Base-by-base conservation (phyloP, 2,888 invertebrate genomes). In the Orthonychiurus folsomi region DNA sequence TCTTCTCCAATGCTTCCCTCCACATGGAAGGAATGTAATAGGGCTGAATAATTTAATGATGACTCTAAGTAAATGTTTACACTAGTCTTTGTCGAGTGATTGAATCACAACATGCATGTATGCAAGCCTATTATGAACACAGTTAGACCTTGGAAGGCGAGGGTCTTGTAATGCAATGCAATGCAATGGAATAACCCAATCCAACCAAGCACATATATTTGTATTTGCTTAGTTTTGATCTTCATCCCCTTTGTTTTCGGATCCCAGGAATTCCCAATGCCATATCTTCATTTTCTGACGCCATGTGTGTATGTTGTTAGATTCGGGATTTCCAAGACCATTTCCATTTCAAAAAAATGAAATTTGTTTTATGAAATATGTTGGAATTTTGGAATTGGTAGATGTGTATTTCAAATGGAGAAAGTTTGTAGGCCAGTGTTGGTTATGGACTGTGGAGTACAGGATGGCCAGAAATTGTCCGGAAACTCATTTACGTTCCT, bases 51-150 rank as follows among this genome's bases (percentile, higher is more conserved):
- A 37, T 37, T 37, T 37, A 37, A 37, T 37, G 37, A 37, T 37
- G 37, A 15, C 37, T 37, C 9, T 37, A 37, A 37, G 37, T 37
- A 37, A 37, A 37, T 37, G 37, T 37, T 37, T 37, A 37, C 37
- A 37, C 37, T 37, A 37, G 37, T 37, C 37, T 37, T 37, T 37
- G 37, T 37, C 37, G 37, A 37, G 37, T 37, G 37, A 37, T 37
- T 37, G 37, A 37, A 37, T 37, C 37, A 37, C 37, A 37, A 37
- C 37, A 37, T 37, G 37, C 37, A 37, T 37, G 9, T 37, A 37
- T 37, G 9, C 37, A 37, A 5, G 37, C 5, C 37, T 37, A 37
- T 37, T 37, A 37, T 37, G 5, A 37, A 37, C n/a, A 15, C 37
- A 37, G 37, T 15, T 15, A n/a, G n/a, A 37, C 15, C 37, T 5